These are phyloP conservation scores for Aplocera efformata DNA, from an alignment of 2,888 invertebrate genomes.

Conservation along the genomic window DNA sequence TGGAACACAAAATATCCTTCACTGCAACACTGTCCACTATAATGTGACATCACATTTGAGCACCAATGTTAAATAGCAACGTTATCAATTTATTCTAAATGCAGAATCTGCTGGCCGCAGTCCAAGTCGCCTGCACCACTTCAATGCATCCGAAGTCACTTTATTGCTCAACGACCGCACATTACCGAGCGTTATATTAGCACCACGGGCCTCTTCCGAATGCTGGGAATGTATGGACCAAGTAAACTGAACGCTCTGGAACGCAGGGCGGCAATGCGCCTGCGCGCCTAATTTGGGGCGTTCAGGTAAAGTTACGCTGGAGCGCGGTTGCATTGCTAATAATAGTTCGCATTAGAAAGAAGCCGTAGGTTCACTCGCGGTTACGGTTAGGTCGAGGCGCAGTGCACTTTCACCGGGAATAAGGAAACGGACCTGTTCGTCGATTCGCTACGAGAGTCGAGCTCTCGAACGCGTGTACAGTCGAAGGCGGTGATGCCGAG, in stretches of 20 bases:
- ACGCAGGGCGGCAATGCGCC: conserved; percentile 63
- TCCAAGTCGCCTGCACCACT: conserved; percentile 74
- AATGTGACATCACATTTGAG: conserved; percentile 24
- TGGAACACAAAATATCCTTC: conserved; percentile 12
- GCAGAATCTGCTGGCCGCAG: conserved; percentile 61
- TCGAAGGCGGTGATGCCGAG: conserved; percentile 71
- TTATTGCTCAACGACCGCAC: conserved; percentile 59
- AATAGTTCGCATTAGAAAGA: conserved; percentile 66
- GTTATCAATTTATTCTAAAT: conserved; percentile 64
- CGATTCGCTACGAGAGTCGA: conserved; percentile 76
- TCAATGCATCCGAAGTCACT: conserved; percentile 68
- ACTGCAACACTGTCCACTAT: conserved; percentile 37
- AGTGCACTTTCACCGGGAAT: conserved; percentile 69
- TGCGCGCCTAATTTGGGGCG: conserved; percentile 80
- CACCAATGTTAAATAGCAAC: conserved; percentile 40
- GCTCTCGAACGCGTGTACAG: conserved; percentile 76
- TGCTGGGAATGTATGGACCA: conserved; percentile 43
- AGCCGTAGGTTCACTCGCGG: conserved; percentile 67
- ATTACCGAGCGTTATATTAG: conserved; percentile 50
- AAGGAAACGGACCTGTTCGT: conserved; percentile 76
- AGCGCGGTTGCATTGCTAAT: conserved; percentile 70
- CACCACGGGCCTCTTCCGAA: conserved; percentile 57
- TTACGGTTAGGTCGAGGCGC: conserved; percentile 42
- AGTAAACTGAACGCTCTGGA: conserved; percentile 48
- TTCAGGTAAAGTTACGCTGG: conserved; percentile 80